Evolutionary conservation across 2,113 vertebrate species (phyloP).

Genomic region (Circaetus gallicus): DNA sequence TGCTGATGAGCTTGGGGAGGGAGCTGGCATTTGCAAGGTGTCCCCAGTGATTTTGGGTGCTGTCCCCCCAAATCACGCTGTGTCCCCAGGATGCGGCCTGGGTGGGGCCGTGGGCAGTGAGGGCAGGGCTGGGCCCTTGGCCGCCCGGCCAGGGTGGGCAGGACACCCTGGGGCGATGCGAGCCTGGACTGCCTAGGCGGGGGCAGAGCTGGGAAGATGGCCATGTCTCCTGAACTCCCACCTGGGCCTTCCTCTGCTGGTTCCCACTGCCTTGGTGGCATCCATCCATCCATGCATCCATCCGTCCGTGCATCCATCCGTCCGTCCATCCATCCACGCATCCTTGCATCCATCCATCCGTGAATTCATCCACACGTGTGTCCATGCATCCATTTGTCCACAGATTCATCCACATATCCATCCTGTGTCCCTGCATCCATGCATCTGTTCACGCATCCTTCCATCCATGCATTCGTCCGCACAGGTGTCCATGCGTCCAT

Average conservation of each 20-base stretch:
- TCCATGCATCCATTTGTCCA: neutral
- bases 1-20: fast-evolving
- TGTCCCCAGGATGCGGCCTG: neutral
- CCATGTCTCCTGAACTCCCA: neutral
- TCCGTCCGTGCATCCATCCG: too few relatives aligned
- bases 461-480: neutral
- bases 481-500: neutral
- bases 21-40: neutral
- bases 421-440: neutral
- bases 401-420: neutral
- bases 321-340: too few relatives aligned
- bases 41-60: neutral
- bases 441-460: neutral
- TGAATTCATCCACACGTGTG: neutral
- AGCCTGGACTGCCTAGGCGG: neutral
- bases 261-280: neutral
- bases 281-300: neutral
- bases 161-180: neutral
- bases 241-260: neutral
- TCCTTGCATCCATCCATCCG: too few relatives aligned
- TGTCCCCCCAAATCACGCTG: neutral
- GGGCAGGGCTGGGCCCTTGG: neutral
- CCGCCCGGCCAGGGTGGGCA: neutral
- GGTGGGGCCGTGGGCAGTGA: neutral
- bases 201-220: neutral